Conservation (phyloP, 30 jellyfish, hydroid and myxozoan genomes). For the Aurelia sp. region DNA sequence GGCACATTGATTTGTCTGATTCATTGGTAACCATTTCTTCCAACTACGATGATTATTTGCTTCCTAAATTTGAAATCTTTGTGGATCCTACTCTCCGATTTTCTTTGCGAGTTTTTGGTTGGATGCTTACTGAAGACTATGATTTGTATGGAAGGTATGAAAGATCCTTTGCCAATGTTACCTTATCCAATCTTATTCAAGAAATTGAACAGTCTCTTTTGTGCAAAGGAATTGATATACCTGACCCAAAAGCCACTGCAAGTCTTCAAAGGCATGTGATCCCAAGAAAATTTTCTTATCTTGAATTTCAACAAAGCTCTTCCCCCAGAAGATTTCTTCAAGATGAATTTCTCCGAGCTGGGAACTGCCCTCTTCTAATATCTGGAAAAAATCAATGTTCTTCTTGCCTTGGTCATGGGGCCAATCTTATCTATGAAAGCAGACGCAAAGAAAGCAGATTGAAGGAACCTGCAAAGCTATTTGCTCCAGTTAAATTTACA, state of each 20-base stretch:
- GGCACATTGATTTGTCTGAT: too few species aligned
- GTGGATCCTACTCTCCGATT: not conserved
- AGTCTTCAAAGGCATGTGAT: conserved; percentile 55
- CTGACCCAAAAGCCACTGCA: conserved; percentile 40
- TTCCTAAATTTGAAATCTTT: too few species aligned
- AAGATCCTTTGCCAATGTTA: not conserved
- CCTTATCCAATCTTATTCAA: not conserved
- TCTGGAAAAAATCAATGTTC: conserved; percentile 27
- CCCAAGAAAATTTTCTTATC: conserved; percentile 29
- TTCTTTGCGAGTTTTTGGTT: conserved; percentile 39
- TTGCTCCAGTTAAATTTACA: conserved; percentile 26
- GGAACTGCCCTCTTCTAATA: conserved; percentile 34
- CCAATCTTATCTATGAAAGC: conserved; percentile 22
- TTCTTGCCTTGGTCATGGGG: conserved; percentile 29
- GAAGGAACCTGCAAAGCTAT: conserved; percentile 32
- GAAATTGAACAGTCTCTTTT: not conserved
- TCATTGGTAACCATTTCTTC: too few species aligned
- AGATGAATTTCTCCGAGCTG: conserved; percentile 30
- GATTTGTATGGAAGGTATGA: conserved; percentile 17
- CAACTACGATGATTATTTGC: too few species aligned
- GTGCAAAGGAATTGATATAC: conserved; percentile 35
- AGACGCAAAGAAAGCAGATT: conserved; percentile 33
- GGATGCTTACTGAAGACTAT: conserved; percentile 50
- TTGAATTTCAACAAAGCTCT: conserved; percentile 4
- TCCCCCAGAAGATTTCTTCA: conserved; percentile 23